A percentile compares a stretch with the other conserved stretches of the same genome.
These are phyloP conservation scores for Oriolus oriolus DNA, from an alignment of 2,113 vertebrate genomes.

Conservation along the genomic window DNA sequence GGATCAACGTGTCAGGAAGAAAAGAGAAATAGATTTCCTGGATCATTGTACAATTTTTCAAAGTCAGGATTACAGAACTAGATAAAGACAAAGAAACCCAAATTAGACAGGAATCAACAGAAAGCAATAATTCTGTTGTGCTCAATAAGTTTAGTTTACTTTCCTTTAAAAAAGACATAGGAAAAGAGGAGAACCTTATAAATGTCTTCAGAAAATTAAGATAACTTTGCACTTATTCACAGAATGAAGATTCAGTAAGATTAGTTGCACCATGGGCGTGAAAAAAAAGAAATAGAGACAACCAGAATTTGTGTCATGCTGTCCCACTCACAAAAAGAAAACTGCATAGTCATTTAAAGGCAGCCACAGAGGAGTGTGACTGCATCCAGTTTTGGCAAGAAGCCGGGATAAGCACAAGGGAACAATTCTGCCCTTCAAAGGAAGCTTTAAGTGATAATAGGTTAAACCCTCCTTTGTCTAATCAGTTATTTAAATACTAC, in stretches of 20 bases:
- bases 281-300: background rate
- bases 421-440: background rate
- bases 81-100: background rate
- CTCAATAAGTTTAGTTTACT: background rate
- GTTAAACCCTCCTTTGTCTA: background rate
- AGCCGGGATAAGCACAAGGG: background rate
- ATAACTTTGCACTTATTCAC: background rate
- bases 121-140: background rate
- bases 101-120: background rate
- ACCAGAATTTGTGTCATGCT: background rate
- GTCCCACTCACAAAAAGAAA: background rate
- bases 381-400: background rate
- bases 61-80: background rate
- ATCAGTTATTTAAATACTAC: constrained; percentile 25
- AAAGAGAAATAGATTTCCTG: constrained; percentile 32
- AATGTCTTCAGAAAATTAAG: background rate
- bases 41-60: background rate
- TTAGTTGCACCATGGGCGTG: background rate
- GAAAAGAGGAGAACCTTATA: background rate
- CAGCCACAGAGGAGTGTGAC: background rate
- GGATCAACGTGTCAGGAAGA: background rate
- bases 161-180: background rate
- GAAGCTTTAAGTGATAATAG: background rate
- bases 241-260: background rate
- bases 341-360: background rate